Conservation (phyloP, 2,797 vertebrate species). For the Petrocephalus schoutedeni region DNA sequence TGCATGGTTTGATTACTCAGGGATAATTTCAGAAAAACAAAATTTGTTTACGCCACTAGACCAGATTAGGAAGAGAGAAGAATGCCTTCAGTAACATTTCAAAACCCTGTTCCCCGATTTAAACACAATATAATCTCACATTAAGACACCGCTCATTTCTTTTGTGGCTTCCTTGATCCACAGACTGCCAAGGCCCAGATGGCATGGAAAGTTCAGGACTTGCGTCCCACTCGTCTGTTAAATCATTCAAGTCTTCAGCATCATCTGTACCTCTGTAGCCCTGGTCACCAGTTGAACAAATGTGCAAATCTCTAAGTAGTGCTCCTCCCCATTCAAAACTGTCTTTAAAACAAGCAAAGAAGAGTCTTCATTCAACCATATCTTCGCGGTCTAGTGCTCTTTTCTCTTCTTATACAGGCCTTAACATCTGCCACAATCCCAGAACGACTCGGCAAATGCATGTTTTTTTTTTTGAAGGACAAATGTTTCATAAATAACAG, state of each 20-base stretch:
- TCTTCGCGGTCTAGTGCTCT: not conserved
- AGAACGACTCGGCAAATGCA: not conserved
- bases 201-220: slow-evolving; percentile 47
- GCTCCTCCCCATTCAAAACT: not conserved
- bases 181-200: slow-evolving; percentile 40
- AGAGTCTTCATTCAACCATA: not conserved
- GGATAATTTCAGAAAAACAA: not conserved
- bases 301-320: not conserved
- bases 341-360: not conserved
- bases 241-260: slow-evolving; percentile 49
- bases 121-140: slow-evolving; percentile 1
- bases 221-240: slow-evolving; percentile 55
- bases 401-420: not conserved
- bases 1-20: not conserved
- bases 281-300: not conserved
- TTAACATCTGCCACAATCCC: not conserved
- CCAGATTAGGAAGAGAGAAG: not conserved
- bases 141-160: not conserved
- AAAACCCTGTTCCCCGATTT: not conserved
- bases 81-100: not conserved
- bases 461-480: not conserved
- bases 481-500: not conserved
- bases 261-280: not conserved
- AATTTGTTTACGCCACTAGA: not conserved
- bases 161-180: not conserved